Conservation (phyloP, 1,140 invertebrate genomes). For the Tenebrio molitor region DNA sequence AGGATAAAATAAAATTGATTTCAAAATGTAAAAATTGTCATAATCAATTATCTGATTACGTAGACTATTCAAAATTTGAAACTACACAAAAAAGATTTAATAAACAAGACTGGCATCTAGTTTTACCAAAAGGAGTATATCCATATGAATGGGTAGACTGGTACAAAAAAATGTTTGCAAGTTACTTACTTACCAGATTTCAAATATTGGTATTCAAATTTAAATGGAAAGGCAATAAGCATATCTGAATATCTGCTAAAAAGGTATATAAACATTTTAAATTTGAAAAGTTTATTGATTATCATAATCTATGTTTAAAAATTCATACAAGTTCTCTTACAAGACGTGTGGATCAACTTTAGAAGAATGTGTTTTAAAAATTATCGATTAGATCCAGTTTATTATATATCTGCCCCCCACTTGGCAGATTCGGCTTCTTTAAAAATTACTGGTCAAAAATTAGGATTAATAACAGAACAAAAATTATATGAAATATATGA, state of each 20-base stretch:
- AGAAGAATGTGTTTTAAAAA: slow-evolving; percentile 35
- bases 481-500: slow-evolving; percentile 46
- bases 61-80: slow-evolving; percentile 46
- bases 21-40: slow-evolving; percentile 31
- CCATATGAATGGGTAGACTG: slow-evolving; percentile 46
- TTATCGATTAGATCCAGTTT: slow-evolving; percentile 45
- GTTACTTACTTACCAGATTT: slow-evolving; percentile 23
- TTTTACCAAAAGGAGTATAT: slow-evolving; percentile 40
- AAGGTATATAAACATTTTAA: slow-evolving; percentile 43
- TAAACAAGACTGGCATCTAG: slow-evolving; percentile 42
- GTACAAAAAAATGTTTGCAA: slow-evolving; percentile 41
- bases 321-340: slow-evolving; percentile 41
- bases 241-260: slow-evolving; percentile 40
- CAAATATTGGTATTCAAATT: slow-evolving; percentile 42
- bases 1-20: slow-evolving; percentile 23
- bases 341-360: slow-evolving; percentile 41
- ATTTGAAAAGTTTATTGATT: slow-evolving; percentile 43
- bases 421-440: slow-evolving; percentile 39
- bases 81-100: slow-evolving; percentile 45
- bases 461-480: slow-evolving; percentile 45
- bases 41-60: slow-evolving; percentile 15
- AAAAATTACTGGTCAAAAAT: slow-evolving; percentile 45
- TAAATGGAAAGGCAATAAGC: slow-evolving; percentile 43
- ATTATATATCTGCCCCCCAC: slow-evolving; percentile 45
- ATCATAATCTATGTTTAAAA: slow-evolving; percentile 45